Evolutionary conservation across 2,888 invertebrate species (phyloP).

Genomic region (Brachypterus glaber): DNA sequence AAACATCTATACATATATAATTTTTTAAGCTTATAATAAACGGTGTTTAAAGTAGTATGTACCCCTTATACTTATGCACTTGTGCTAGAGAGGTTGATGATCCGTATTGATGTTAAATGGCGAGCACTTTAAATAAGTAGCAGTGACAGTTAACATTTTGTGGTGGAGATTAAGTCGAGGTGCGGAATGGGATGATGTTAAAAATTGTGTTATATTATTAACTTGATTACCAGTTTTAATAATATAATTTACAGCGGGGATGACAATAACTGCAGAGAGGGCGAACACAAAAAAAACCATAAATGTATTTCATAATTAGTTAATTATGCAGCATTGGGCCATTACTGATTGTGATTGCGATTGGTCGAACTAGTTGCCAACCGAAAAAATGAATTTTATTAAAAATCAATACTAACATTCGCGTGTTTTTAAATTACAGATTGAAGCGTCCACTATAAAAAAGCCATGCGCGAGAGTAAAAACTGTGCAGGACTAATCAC

Average conservation of each 20-base stretch:
- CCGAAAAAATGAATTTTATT: conserved; percentile 44
- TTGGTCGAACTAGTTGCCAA: conserved; percentile 40
- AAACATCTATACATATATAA: too few species aligned
- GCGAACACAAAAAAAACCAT: too few species aligned
- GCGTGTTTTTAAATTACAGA: conserved; percentile 43
- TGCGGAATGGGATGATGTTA: conserved; percentile 11
- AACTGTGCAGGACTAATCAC: conserved; percentile 42
- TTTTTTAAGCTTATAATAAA: too few species aligned
- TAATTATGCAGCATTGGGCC: conserved; percentile 41
- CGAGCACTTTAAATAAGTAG: too few species aligned
- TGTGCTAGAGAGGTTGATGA: too few species aligned
- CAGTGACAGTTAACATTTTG: too few species aligned
- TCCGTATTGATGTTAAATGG: too few species aligned
- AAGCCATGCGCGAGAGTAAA: conserved; percentile 43
- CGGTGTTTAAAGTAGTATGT: too few species aligned
- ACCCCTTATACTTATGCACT: too few species aligned
- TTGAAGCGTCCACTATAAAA: conserved; percentile 41
- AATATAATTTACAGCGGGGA: conserved; percentile 29
- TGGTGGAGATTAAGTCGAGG: background rate
- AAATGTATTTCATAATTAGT: conserved; percentile 42
- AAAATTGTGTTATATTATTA: conserved; percentile 27
- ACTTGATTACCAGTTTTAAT: conserved; percentile 27
- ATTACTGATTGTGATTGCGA: conserved; percentile 40
- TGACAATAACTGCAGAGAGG: conserved; percentile 29
- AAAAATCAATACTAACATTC: conserved; percentile 43